Percentiles rank a stretch among this genome's conserved stretches.
Conservation (phyloP, 2,797 vertebrate genomes). For the Geotrypetes seraphini region DNA sequence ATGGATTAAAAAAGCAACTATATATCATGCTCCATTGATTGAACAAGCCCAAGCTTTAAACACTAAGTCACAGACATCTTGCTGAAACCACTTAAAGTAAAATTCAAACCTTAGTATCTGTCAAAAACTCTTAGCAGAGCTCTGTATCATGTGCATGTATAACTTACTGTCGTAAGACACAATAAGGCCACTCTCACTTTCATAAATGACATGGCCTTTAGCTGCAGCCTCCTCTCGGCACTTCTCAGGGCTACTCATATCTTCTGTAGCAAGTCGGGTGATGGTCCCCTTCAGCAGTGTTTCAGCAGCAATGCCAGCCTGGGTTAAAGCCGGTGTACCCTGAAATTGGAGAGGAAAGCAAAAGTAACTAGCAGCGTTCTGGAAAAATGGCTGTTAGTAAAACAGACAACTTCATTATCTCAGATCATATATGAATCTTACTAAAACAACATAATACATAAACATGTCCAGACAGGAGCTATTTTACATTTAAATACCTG, state of each 20-base stretch:
- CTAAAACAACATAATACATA: too few relatives aligned
- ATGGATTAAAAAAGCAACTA: too few relatives aligned
- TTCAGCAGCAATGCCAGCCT: conserved; percentile 81
- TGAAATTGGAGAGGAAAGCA: conserved; percentile 30
- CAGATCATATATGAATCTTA: neutral
- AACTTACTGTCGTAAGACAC: conserved; percentile 82
- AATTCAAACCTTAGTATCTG: too few relatives aligned
- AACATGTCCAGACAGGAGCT: too few relatives aligned
- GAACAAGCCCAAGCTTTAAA: too few relatives aligned
- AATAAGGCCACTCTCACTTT: conserved; percentile 93
- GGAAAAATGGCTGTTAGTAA: neutral
- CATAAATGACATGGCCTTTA: conserved; percentile 93
- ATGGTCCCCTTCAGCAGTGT: conserved; percentile 80
- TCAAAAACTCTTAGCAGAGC: too few relatives aligned
- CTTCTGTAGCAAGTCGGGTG: conserved; percentile 78
- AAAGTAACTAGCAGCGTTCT: too few relatives aligned
- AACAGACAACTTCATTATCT: neutral
- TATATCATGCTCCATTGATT: too few relatives aligned
- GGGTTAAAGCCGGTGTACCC: conserved; percentile 85
- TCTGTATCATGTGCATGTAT: too few relatives aligned
- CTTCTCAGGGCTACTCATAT: conserved; percentile 76
- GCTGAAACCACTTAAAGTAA: too few relatives aligned
- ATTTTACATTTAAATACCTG: conserved; percentile 77
- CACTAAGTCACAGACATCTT: too few relatives aligned
- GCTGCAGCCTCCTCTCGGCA: conserved; percentile 72